Conservation (phyloP, 2,888 invertebrate species). For the Synanthedon vespiformis region DNA sequence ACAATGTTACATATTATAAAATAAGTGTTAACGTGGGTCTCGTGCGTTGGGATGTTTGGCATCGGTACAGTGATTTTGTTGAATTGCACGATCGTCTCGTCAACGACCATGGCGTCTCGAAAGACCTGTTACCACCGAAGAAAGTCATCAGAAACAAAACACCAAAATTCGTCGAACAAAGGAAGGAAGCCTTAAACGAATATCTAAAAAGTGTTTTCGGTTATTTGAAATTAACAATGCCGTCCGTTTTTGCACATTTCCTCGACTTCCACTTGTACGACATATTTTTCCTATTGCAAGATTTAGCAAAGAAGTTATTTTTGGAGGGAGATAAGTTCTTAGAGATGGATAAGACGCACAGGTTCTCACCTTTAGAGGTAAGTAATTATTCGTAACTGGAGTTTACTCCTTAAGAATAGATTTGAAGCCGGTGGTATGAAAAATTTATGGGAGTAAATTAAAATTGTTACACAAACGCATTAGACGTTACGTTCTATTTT, state of each 20-base stretch:
- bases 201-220: constrained; percentile 84
- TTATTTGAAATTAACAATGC: constrained; percentile 83
- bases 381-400: constrained; percentile 4
- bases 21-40: constrained; percentile 78
- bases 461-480: too few species aligned
- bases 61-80: constrained; percentile 91
- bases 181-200: constrained; percentile 81
- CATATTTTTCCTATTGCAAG: constrained; percentile 86
- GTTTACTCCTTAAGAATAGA: too few species aligned
- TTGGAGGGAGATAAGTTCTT: constrained; percentile 79
- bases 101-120: constrained; percentile 82
- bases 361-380: constrained; percentile 85
- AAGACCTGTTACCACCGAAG: constrained; percentile 91
- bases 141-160: constrained; percentile 92
- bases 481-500: too few species aligned
- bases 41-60: constrained; percentile 84
- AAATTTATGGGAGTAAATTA: too few species aligned
- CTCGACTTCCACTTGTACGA: constrained; percentile 91
- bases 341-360: constrained; percentile 72
- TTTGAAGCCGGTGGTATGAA: too few species aligned
- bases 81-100: constrained; percentile 89
- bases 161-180: constrained; percentile 86
- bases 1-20: constrained; percentile 79
- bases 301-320: constrained; percentile 83
- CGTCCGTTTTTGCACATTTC: constrained; percentile 84